These are phyloP conservation scores for Calypte anna DNA, from an alignment of 2,113 vertebrate species.

Conservation along the genomic window DNA sequence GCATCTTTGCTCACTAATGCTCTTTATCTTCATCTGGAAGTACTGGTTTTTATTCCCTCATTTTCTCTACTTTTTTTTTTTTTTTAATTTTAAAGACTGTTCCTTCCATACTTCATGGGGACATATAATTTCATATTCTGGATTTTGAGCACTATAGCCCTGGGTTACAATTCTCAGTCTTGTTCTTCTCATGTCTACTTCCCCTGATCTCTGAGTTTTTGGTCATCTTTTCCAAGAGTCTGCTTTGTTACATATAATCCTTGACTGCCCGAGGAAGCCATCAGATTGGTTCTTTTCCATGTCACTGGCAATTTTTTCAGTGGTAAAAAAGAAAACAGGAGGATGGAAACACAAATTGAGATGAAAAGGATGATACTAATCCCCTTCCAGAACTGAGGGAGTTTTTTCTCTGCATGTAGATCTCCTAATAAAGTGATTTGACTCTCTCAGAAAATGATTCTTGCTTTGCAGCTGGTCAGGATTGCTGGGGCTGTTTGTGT, in stretches of 20 bases:
- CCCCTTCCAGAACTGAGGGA: neutral
- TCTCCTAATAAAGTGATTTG: neutral
- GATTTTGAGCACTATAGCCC: neutral
- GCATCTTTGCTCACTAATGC: neutral
- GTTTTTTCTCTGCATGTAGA: neutral
- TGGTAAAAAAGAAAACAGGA: neutral
- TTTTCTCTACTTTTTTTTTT: neutral
- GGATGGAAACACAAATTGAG: neutral
- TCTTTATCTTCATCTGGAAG: neutral
- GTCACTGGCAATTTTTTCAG: neutral
- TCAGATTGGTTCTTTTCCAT: neutral
- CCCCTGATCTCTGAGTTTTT: neutral
- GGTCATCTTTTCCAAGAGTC: neutral
- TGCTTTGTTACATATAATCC: neutral
- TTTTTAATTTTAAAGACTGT: neutral
- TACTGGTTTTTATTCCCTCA: neutral
- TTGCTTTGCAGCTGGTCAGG: neutral
- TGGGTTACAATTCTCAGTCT: neutral
- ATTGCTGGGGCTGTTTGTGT: neutral
- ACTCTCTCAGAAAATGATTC: neutral
- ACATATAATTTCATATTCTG: neutral
- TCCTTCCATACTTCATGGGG: neutral
- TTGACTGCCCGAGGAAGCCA: neutral
- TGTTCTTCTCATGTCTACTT: neutral
- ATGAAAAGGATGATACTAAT: conserved; percentile 19